phyloP scores from a whole-genome alignment of 2,888 invertebrate species.

The Archips xylosteana region DNA sequence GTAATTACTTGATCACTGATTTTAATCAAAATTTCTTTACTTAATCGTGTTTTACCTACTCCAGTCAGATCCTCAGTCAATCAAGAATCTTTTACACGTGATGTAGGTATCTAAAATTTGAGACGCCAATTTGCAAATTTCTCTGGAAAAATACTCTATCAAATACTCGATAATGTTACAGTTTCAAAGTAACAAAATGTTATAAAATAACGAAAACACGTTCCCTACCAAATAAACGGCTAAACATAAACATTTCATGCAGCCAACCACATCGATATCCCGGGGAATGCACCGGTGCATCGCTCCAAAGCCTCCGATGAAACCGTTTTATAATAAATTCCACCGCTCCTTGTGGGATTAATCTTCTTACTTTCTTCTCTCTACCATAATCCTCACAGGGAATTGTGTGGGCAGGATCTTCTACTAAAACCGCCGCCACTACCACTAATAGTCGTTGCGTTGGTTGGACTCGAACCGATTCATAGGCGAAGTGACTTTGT shows the following conservation, averaged over 20 bases:
- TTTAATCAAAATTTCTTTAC: slow-evolving; percentile 43
- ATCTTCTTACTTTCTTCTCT: slow-evolving; percentile 84
- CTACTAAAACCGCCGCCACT: slow-evolving; percentile 64
- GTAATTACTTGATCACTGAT: slow-evolving; percentile 49
- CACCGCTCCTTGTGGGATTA: slow-evolving; percentile 78
- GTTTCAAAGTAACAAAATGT: slow-evolving; percentile 42
- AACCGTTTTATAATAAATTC: slow-evolving; percentile 83
- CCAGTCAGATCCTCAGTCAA: not conserved
- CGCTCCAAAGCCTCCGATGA: slow-evolving; percentile 67
- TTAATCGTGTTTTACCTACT: slow-evolving; percentile 5
- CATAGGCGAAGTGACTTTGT: not conserved
- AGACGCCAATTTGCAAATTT: not conserved
- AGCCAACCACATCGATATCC: slow-evolving; percentile 59
- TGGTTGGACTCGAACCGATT: slow-evolving; percentile 38
- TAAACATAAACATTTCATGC: slow-evolving; percentile 50
- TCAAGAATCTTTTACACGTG: not conserved
- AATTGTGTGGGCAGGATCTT: slow-evolving; percentile 77
- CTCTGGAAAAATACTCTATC: not conserved
- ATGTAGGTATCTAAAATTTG: not conserved
- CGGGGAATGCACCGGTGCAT: slow-evolving; percentile 58
- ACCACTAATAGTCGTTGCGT: slow-evolving; percentile 45
- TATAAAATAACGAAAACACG: slow-evolving; percentile 16
- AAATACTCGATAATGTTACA: slow-evolving; percentile 19
- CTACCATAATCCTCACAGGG: slow-evolving; percentile 77
- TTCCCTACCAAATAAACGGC: slow-evolving; percentile 29